Percentiles rank a stretch among this genome's conserved stretches.
phyloP scores from a whole-genome alignment of 1,140 invertebrate species.

The Drosophila nannoptera region DNA sequence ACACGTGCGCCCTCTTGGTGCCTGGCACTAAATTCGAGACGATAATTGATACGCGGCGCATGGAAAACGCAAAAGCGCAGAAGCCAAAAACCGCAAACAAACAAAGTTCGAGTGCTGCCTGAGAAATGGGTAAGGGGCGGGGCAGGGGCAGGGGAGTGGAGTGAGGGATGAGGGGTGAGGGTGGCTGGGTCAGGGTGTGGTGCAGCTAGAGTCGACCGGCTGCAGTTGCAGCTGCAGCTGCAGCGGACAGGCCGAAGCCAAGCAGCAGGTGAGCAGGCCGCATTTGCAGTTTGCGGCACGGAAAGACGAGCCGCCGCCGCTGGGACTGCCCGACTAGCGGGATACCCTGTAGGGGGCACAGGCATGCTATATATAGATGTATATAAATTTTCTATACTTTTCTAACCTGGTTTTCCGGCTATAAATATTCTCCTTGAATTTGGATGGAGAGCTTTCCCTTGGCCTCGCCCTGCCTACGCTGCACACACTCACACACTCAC shows the following conservation, averaged over 20 bases:
- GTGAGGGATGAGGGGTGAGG: no score
- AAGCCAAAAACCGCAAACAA: conserved; percentile 71
- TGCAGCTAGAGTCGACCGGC: neutral
- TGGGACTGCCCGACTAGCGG: neutral
- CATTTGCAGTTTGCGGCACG: conserved; percentile 46
- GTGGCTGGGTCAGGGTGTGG: no score
- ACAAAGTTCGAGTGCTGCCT: conserved; percentile 54
- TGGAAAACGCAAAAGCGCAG: conserved; percentile 68
- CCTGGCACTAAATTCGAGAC: conserved; percentile 62
- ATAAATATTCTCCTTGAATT: no score
- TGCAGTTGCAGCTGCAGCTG: no score
- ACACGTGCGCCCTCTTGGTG: neutral
- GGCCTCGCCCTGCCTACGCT: no score
- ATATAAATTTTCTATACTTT: no score
- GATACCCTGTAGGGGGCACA: neutral
- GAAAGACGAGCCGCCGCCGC: neutral
- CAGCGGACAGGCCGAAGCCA: neutral
- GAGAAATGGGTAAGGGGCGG: neutral
- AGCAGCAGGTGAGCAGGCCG: conserved; percentile 8
- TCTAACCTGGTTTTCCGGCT: no score
- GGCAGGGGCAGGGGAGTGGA: neutral
- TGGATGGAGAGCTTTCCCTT: no score
- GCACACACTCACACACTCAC: no score
- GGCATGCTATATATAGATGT: no score
- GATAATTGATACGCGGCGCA: conserved; percentile 67